Percentiles rank a stretch among this genome's conserved stretches.
Conservation (phyloP, 2,888 invertebrate genomes). For the Thereva unica region DNA sequence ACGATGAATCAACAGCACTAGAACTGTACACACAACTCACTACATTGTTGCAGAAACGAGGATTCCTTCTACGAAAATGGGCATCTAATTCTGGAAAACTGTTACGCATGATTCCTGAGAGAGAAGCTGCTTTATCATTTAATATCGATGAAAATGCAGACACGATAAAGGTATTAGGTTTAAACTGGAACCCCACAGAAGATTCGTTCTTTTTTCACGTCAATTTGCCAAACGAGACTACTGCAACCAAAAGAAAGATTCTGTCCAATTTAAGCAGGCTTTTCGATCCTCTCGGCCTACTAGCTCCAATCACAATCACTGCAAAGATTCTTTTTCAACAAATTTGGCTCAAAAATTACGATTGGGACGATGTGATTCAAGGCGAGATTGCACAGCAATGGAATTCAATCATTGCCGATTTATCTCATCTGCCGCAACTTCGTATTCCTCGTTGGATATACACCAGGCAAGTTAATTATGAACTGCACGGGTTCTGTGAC, state of each 20-base stretch:
- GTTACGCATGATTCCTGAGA: no score
- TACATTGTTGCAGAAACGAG: background rate
- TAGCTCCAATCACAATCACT: background rate
- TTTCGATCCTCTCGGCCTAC: background rate
- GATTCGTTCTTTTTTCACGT: background rate
- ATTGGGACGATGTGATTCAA: background rate
- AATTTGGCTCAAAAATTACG: slow-evolving; percentile 4
- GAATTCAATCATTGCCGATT: background rate
- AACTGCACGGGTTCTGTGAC: slow-evolving; percentile 3
- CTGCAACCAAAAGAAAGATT: background rate
- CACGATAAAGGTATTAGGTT: background rate
- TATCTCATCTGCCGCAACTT: background rate
- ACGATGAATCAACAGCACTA: background rate
- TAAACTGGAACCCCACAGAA: background rate
- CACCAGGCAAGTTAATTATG: background rate
- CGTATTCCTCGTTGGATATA: slow-evolving; percentile 6
- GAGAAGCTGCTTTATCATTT: no score
- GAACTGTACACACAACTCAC: background rate
- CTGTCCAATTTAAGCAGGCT: background rate
- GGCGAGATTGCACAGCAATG: background rate
- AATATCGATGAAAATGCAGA: no score
- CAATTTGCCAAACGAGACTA: background rate
- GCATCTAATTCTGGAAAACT: background rate
- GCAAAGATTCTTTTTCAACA: slow-evolving; percentile 1
- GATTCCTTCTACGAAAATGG: background rate